Evolutionary conservation across 2,888 invertebrate genomes (phyloP).

Genomic region (Colletes collaris): DNA sequence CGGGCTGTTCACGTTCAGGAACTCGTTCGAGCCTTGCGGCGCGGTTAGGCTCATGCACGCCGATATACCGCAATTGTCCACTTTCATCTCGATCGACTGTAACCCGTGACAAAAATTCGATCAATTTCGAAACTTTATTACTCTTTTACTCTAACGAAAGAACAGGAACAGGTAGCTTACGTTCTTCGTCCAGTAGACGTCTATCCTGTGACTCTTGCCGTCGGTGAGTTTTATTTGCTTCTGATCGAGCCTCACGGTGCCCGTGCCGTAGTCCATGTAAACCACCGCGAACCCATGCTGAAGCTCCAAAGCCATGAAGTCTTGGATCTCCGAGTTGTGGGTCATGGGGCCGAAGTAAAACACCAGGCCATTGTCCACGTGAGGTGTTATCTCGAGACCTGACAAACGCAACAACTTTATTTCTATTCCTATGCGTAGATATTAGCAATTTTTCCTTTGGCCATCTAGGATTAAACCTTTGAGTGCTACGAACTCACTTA

Average conservation of each 20-base stretch:
- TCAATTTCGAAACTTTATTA: not conserved
- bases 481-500: no score
- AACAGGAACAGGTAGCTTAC: conserved; percentile 71
- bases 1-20: conserved; percentile 93
- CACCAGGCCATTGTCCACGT: conserved; percentile 90
- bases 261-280: conserved; percentile 94
- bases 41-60: conserved; percentile 89
- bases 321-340: conserved; percentile 85
- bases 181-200: conserved; percentile 84
- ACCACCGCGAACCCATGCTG: conserved; percentile 92
- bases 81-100: conserved; percentile 89
- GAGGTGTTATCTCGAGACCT: conserved; percentile 90
- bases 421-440: no score
- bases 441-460: no score
- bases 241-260: conserved; percentile 88
- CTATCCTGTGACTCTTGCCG: conserved; percentile 94
- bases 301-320: conserved; percentile 96
- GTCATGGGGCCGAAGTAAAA: conserved; percentile 95
- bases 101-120: not conserved
- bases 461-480: no score
- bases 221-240: conserved; percentile 91
- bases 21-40: conserved; percentile 89
- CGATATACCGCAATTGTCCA: conserved; percentile 89
- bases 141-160: no score
- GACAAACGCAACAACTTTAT: no score